A percentile compares a stretch with the other conserved stretches of the same genome.
Evolutionary conservation across 2,797 vertebrate species (phyloP).

Genomic region (Atherinosoma microstoma): DNA sequence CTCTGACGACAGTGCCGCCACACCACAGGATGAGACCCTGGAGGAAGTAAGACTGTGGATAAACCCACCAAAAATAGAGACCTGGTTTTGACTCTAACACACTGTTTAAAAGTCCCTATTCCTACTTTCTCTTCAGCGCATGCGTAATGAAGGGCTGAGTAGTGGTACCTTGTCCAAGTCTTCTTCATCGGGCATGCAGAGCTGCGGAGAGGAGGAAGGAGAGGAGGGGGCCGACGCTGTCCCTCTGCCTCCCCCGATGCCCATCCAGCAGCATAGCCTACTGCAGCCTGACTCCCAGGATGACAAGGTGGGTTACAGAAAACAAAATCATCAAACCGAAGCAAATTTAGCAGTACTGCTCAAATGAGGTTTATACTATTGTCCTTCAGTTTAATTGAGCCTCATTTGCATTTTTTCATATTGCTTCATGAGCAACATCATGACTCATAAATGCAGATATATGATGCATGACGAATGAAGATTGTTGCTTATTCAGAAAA

Average conservation of each 20-base stretch:
- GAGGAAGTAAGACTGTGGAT: slow-evolving; percentile 87
- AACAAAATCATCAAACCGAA: background rate
- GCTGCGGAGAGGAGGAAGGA: slow-evolving; percentile 97
- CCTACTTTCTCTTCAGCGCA: slow-evolving; percentile 81
- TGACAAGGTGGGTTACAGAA: slow-evolving; percentile 89
- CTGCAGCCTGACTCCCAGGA: slow-evolving; percentile 96
- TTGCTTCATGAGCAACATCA: background rate
- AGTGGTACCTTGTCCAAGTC: slow-evolving; percentile 98
- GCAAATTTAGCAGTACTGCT: background rate
- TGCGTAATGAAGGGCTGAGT: slow-evolving; percentile 95
- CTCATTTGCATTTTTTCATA: background rate
- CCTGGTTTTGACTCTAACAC: background rate
- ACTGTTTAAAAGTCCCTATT: background rate
- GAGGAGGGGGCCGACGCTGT: slow-evolving; percentile 94
- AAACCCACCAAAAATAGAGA: background rate
- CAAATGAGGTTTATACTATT: background rate
- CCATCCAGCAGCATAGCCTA: slow-evolving; percentile 98
- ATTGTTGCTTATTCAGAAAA: background rate
- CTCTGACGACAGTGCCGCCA: slow-evolving; percentile 92
- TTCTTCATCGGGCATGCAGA: slow-evolving; percentile 98
- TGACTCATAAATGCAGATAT: background rate
- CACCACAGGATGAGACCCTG: slow-evolving; percentile 93
- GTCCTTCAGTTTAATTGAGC: background rate
- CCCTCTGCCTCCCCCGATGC: slow-evolving; percentile 96
- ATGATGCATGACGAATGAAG: background rate